Evolutionary conservation across 2,888 invertebrate species (phyloP), one percentile per base, ranked within the genome.

Genomic region (Drosophila mimetica): DNA sequence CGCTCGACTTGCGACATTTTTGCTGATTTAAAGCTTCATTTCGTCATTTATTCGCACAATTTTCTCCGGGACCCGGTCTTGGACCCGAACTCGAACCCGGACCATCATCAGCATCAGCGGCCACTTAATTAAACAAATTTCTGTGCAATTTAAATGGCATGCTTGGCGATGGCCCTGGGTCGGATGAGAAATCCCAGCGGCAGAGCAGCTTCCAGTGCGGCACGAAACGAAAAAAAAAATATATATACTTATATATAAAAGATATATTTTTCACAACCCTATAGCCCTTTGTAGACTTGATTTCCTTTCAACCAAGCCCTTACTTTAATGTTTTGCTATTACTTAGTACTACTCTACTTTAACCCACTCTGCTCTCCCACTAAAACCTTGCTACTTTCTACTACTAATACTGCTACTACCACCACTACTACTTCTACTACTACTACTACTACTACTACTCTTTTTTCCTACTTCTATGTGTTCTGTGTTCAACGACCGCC

Each of bases 51-150:
- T 71, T 76, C 50, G 61, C 37, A 76, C 81, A 80, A 78, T 77
- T 74, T 76, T 77, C 78, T 67, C 73, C 55, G 64, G 47, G 48
- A 71, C 66, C n/a, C n/a, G n/a, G n/a, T n/a, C n/a, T n/a, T n/a
- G n/a, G n/a, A n/a, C n/a, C n/a, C n/a, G n/a, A n/a, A n/a, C n/a
- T n/a, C n/a, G n/a, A n/a, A n/a, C n/a, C n/a, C n/a, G n/a, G n/a
- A n/a, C n/a, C n/a, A n/a, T n/a, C 70, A 70, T 61, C 81, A 60
- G 60, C 71, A 46, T 32, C 64, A 65, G 64, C 69, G 61, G 75
- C 71, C 80, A 80, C 84, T 82, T 84, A 81, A 82, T 84, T 82
- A 82, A 81, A 71, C 70, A 70, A 83, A 83, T 84, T 76, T 79
- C 79, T 86, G 71, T 64, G 63, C 71, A 79, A 86, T 86, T 86